Evolutionary conservation across 2,113 vertebrate genomes (phyloP), one percentile per base, ranked within the genome.

Genomic region (Scalopus aquaticus): DNA sequence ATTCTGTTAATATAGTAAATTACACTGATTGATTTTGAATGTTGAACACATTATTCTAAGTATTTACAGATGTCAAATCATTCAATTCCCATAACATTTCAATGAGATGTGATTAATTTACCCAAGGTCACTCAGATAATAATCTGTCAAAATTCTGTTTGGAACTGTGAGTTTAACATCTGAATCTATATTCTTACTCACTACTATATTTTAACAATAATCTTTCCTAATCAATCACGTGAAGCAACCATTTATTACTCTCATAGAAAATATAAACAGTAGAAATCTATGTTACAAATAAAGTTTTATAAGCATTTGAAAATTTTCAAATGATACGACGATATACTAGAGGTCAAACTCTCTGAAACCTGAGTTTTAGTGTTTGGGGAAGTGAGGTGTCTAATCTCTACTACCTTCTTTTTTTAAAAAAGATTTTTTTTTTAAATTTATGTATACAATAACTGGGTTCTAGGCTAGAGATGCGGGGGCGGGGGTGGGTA

Each of bases 141-240:
- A 76, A 64, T 89, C 84, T 88, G 37, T 78, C 49, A 85, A 90
- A 92, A 72, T 95, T 73, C 93, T 3, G 67, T 70, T 67, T 67
- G 30, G 39, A 20, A 15, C 39, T 85, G 28, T 15, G 84, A 89
- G 32, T 74, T 65, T 85, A 69, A 80, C n/a, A 88, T 6, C 17
- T 30, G 46, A 81, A 42, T 86, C 20, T 69, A 37, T 74, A 37
- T 6, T 88, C 9, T 64, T 49, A 90, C 6, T 19, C 10, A 58
- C 1, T 49, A n/a, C 13, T 79, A 2, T 87, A 83, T 58, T 49
- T 88, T 17, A 81, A 67, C 3, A 65, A 65, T 60, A 69, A 32
- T 56, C 0, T 76, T 85, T 89, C 32, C 20, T 73, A 62, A 46
- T 56, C 28, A 39, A 13, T 65, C 51, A 70, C 28, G 60, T 44